Evolutionary conservation across 2,113 vertebrate genomes (phyloP), one percentile per base, ranked within the genome.

Genomic region (Vimba vimba): DNA sequence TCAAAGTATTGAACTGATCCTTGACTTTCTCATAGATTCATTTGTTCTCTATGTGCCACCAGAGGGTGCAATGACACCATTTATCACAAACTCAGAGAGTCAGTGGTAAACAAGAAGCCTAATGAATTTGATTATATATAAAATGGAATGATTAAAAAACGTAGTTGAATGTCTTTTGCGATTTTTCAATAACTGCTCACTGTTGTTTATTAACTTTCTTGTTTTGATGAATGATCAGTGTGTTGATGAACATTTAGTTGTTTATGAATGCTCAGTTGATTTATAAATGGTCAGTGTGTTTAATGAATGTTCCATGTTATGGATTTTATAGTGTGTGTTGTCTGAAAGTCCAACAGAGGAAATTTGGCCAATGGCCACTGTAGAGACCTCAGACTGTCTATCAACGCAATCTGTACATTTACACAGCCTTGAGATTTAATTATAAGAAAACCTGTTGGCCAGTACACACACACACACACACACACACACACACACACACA

Each of bases 191-290:
- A 6, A 21, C 19, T 55, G 52, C 5, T 52, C 5, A 3, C 15
- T 55, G 52, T 19, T 50, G 47, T 15, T 50, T 55, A 21, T 36
- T 25, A 50, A 75, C 45, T 13, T 75, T 50, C 15, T 39, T 21
- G 66, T 39, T 69, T 69, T 21, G 66, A 57, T 57, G 50, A 78
- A 57, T 78, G 15, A 57, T 78, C 30, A 36, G 52, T 39, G 73
- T 75, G 23, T 76, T 50, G n/a, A 27, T 50, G 9, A 17, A 76
- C 15, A 23, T 74, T 47, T 19, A 27, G 73, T 52, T 75, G 45
- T 27, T 75, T 75, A 25, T 50, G 12, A 47, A 8, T 50, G 23
- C 2, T 50, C 25, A 17, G 66, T 8, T 36, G 30, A 36, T 69
- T 69, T 69, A 36, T 69, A 1, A 69, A 21, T 69, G 17, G 36